Evolutionary conservation across 2,797 vertebrate species (phyloP).

Genomic region (Selene dorsalis): DNA sequence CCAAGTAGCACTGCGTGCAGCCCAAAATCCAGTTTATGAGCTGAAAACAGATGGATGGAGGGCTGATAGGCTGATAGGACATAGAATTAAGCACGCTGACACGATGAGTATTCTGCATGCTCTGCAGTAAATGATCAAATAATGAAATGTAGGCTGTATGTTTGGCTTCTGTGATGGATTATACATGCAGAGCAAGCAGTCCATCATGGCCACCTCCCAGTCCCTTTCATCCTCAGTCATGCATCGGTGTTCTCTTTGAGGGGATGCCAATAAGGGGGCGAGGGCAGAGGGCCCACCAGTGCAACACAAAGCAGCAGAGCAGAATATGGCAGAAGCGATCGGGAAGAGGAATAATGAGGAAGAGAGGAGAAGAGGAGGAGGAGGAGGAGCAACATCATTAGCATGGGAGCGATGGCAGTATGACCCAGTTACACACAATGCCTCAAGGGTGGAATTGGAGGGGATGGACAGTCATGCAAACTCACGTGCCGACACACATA

Average conservation of each 20-base stretch:
- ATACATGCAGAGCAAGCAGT: constrained; percentile 33
- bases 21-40: not conserved
- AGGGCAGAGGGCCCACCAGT: constrained; percentile 20
- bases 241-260: constrained; percentile 57
- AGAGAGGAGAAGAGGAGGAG: constrained; percentile 49
- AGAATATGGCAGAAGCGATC: constrained; percentile 43
- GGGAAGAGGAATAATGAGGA: constrained; percentile 40
- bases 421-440: constrained; percentile 82
- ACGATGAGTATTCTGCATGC: not conserved
- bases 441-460: constrained; percentile 48
- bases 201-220: constrained; percentile 25
- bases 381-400: constrained; percentile 48
- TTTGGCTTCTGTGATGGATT: constrained; percentile 35
- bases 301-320: constrained; percentile 50
- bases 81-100: not conserved
- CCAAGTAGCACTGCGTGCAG: not conserved
- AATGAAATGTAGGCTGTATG: constrained; percentile 26
- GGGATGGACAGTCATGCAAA: constrained; percentile 29
- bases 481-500: constrained; percentile 26
- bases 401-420: constrained; percentile 50
- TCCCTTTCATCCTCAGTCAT: constrained; percentile 65
- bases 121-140: constrained; percentile 20
- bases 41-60: not conserved
- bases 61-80: not conserved
- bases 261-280: constrained; percentile 45